phyloP scores from a whole-genome alignment of 2,797 vertebrate genomes.

The Hydrolagus colliei region DNA sequence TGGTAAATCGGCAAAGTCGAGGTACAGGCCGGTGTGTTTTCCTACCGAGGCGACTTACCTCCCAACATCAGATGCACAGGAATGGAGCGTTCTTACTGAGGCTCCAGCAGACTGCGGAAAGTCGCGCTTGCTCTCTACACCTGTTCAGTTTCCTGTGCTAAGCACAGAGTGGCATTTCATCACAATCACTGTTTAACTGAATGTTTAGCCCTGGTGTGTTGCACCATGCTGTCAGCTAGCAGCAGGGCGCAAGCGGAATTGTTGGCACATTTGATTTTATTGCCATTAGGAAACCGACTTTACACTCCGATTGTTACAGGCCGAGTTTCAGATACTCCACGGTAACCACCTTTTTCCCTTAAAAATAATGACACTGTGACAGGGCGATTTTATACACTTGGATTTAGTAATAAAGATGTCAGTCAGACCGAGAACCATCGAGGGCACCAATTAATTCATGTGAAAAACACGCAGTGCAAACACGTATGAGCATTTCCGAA shows the following conservation, averaged over 20 bases:
- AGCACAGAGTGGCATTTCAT: slow-evolving; percentile 56
- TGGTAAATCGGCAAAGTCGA: not conserved
- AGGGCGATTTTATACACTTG: slow-evolving; percentile 47
- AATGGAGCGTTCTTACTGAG: slow-evolving; percentile 2
- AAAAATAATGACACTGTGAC: slow-evolving; percentile 25
- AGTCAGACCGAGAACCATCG: slow-evolving; percentile 48
- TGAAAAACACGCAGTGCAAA: slow-evolving; percentile 45
- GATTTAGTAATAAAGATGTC: slow-evolving; percentile 47
- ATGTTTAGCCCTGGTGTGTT: slow-evolving; percentile 66
- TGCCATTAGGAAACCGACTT: slow-evolving; percentile 59
- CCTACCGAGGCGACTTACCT: slow-evolving; percentile 3
- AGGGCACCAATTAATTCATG: slow-evolving; percentile 48
- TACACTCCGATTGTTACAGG: slow-evolving; percentile 20
- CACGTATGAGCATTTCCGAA: slow-evolving; percentile 22
- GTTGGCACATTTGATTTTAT: slow-evolving; percentile 76
- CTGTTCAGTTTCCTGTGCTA: slow-evolving; percentile 40
- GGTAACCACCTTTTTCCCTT: slow-evolving; percentile 29
- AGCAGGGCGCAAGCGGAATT: slow-evolving; percentile 61
- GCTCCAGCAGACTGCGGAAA: not conserved
- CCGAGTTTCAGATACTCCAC: slow-evolving; percentile 24
- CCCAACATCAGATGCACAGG: slow-evolving; percentile 20
- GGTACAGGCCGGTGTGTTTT: not conserved
- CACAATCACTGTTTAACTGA: slow-evolving; percentile 72
- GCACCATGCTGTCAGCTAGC: slow-evolving; percentile 64
- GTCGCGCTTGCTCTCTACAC: slow-evolving; percentile 36